A percentile compares a stretch with the other conserved stretches of the same genome.
Evolutionary conservation across 2,888 invertebrate genomes (phyloP).

Genomic region (Clivina fossor): DNA sequence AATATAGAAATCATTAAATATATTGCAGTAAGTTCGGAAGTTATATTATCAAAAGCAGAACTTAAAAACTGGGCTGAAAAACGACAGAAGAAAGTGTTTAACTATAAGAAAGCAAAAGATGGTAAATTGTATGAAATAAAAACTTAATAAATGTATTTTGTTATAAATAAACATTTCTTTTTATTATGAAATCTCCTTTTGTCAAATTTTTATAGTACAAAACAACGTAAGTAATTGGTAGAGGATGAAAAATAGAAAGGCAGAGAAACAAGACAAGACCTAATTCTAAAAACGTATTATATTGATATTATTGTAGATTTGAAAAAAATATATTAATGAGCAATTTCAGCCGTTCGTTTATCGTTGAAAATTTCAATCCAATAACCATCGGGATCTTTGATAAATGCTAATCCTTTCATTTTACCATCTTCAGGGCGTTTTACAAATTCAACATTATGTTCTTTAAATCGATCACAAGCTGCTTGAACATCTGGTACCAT

Average conservation of each 20-base stretch:
- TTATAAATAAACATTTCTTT: too few relatives aligned
- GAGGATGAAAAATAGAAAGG: too few relatives aligned
- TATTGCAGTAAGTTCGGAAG: slow-evolving; percentile 53
- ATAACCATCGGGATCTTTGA: slow-evolving; percentile 94
- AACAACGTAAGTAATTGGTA: too few relatives aligned
- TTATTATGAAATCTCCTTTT: too few relatives aligned
- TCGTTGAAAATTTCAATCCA: slow-evolving; percentile 74
- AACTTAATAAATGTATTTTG: slow-evolving; percentile 38
- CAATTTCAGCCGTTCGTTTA: neutral
- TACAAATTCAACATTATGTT: slow-evolving; percentile 82
- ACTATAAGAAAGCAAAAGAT: slow-evolving; percentile 53
- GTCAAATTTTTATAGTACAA: too few relatives aligned
- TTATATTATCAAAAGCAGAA: slow-evolving; percentile 56
- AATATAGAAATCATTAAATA: slow-evolving; percentile 45
- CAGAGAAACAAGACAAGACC: too few relatives aligned
- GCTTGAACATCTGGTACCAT: slow-evolving; percentile 85
- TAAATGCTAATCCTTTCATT: slow-evolving; percentile 93
- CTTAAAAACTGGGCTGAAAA: slow-evolving; percentile 58
- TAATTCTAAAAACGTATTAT: too few relatives aligned
- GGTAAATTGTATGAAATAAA: slow-evolving; percentile 46
- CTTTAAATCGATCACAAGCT: slow-evolving; percentile 84
- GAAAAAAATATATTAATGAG: too few relatives aligned
- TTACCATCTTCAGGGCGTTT: slow-evolving; percentile 89
- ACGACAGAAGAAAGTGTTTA: slow-evolving; percentile 56
- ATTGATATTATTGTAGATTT: too few relatives aligned